These are phyloP conservation scores for Callithrix jacchus DNA, from an alignment of 2,113 vertebrate genomes.

Conservation along the genomic window DNA sequence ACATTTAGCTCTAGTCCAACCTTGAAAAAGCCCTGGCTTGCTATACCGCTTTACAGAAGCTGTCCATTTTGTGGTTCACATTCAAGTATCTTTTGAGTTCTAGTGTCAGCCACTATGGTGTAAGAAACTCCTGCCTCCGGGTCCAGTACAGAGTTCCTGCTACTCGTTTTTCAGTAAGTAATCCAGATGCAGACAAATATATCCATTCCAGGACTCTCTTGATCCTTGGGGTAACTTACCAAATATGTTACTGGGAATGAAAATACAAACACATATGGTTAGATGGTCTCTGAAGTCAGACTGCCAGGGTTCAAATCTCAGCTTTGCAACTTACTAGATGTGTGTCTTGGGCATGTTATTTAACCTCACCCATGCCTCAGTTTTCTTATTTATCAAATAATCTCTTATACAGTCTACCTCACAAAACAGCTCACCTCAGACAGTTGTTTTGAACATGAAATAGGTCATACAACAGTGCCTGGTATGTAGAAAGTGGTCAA, in stretches of 20 bases:
- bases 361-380: neutral
- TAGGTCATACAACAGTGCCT: neutral
- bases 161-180: neutral
- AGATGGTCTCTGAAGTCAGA: neutral
- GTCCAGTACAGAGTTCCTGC: neutral
- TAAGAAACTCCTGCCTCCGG: conserved; percentile 3
- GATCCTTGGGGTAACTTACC: neutral
- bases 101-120: neutral
- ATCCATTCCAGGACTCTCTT: neutral
- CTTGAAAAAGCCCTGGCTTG: neutral
- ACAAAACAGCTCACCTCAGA: neutral
- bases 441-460: neutral
- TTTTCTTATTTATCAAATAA: neutral
- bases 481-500: neutral
- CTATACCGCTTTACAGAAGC: neutral
- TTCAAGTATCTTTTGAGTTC: neutral
- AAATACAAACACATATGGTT: neutral
- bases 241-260: neutral
- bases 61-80: neutral
- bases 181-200: neutral
- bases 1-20: neutral
- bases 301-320: neutral
- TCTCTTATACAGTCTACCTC: neutral
- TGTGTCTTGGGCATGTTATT: neutral
- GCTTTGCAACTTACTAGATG: neutral